Evolutionary conservation across 2,113 vertebrate genomes (phyloP).

Genomic region (Heliornis fulica): DNA sequence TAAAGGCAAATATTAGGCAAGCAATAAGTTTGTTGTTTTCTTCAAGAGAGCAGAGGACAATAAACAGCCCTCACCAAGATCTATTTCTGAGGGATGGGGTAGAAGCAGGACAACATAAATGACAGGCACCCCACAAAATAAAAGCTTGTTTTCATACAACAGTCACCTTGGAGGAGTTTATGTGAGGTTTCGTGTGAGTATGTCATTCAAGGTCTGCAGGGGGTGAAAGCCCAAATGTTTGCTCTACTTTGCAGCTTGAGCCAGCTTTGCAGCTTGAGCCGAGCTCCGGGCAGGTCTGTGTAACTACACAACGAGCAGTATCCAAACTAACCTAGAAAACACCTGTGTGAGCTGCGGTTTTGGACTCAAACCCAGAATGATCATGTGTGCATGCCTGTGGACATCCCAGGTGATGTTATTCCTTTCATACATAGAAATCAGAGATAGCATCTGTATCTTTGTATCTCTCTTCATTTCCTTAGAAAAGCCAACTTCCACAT

Average conservation of each 20-base stretch:
- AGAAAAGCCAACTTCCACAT: neutral
- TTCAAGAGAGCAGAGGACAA: neutral
- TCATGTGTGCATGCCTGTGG: accelerated
- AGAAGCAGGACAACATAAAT: neutral
- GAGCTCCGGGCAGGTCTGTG: neutral
- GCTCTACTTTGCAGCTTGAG: neutral
- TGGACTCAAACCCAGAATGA: neutral
- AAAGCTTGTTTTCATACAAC: neutral
- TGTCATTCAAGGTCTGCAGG: neutral
- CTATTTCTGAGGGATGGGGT: neutral
- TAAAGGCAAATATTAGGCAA: neutral
- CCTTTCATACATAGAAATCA: neutral
- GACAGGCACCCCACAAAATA: neutral
- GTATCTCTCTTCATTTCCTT: neutral
- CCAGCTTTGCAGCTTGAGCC: neutral
- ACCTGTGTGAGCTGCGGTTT: neutral
- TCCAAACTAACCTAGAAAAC: neutral
- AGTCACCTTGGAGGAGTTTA: neutral
- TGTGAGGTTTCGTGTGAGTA: accelerated
- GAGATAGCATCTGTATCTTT: neutral
- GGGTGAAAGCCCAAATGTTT: neutral
- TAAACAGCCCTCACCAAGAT: neutral
- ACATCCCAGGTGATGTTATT: neutral
- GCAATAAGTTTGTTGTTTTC: neutral
- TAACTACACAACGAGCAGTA: neutral